Evolutionary conservation across 2,888 invertebrate genomes (phyloP).

Genomic region (Rhagophthalmus giganteus): DNA sequence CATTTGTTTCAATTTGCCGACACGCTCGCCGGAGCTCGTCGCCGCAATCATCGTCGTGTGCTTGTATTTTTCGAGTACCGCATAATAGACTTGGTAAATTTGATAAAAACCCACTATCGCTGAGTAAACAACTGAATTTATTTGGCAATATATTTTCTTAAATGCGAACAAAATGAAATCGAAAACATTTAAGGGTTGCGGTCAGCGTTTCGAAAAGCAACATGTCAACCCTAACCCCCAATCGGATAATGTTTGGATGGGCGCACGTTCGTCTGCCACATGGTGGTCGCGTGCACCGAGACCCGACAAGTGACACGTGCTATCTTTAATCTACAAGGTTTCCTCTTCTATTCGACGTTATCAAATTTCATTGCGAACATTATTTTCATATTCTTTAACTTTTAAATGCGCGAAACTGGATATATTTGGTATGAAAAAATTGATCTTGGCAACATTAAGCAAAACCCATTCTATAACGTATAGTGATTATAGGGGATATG

Average conservation of each 20-base stretch:
- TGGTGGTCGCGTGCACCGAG: slow-evolving; percentile 52
- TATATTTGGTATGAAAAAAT: no score
- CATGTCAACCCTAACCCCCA: slow-evolving; percentile 28
- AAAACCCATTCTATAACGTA: slow-evolving; percentile 12
- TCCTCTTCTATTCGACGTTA: slow-evolving; percentile 11
- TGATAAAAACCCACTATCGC: no score
- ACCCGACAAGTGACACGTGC: slow-evolving; percentile 50
- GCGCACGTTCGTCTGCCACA: slow-evolving; percentile 45
- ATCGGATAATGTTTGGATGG: slow-evolving; percentile 30
- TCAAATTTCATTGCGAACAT: slow-evolving; percentile 18
- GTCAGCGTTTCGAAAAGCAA: slow-evolving; percentile 11
- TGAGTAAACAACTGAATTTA: no score
- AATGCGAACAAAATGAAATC: no score
- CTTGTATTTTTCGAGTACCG: no score
- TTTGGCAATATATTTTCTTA: no score
- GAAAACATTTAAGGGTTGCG: slow-evolving; percentile 13
- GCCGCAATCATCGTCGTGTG: no score
- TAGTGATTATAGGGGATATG: slow-evolving; percentile 22
- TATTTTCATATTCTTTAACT: background rate
- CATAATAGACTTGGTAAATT: no score
- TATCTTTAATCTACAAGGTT: slow-evolving; percentile 33
- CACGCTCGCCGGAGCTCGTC: no score
- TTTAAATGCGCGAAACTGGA: no score
- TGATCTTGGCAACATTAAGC: slow-evolving; percentile 10
- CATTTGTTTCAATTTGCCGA: no score